Evolutionary conservation across 1,140 invertebrate species (phyloP).

Genomic region (Caerostris darwini): DNA sequence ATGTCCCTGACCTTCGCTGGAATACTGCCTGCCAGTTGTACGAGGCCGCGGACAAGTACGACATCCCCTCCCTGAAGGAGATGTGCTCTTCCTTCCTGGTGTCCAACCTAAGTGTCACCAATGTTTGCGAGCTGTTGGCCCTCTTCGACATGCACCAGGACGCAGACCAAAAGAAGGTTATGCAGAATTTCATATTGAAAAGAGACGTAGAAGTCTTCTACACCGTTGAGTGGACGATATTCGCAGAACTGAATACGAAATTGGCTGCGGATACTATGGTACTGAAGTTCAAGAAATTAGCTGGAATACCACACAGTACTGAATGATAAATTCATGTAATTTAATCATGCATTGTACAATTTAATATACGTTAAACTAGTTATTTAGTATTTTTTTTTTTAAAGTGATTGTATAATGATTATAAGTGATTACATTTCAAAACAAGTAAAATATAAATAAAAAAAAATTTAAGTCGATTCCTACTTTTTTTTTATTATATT

Average conservation of each 20-base stretch:
- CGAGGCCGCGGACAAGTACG: neutral
- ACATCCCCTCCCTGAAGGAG: neutral
- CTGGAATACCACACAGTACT: neutral
- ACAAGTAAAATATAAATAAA: too few relatives aligned
- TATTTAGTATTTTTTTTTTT: constrained; percentile 6
- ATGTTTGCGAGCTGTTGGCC: neutral
- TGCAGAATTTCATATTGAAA: neutral
- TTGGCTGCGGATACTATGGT: neutral
- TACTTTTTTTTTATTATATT: too few relatives aligned
- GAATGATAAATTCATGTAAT: too few relatives aligned
- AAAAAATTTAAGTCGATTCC: too few relatives aligned
- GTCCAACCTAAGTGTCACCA: neutral
- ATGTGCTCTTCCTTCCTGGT: neutral
- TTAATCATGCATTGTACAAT: too few relatives aligned
- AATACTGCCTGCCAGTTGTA: neutral
- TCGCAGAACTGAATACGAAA: neutral
- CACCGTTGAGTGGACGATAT: neutral
- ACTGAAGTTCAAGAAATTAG: neutral
- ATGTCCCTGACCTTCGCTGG: neutral
- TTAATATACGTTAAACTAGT: neutral
- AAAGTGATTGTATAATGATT: neutral
- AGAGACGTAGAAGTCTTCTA: neutral
- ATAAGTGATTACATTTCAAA: too few relatives aligned
- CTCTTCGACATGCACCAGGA: neutral
- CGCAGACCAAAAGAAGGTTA: neutral